These are phyloP conservation scores for Spatulosminthurus flaviceps DNA, from an alignment of 2,888 invertebrate genomes.

Conservation along the genomic window DNA sequence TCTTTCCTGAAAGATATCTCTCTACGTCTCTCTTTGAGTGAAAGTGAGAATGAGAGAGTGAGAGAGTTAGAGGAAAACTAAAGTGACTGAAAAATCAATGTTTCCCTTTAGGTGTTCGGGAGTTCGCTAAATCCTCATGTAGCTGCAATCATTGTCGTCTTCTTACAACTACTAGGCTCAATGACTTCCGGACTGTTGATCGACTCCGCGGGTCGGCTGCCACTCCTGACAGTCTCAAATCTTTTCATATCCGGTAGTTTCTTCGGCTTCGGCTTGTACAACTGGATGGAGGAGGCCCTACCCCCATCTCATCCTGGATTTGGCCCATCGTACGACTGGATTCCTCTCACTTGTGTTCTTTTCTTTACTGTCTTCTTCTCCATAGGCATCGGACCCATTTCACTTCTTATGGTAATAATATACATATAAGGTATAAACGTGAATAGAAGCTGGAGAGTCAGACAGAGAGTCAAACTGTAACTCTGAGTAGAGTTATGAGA, in stretches of 20 bases:
- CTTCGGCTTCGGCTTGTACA: conserved; percentile 84
- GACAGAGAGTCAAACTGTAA: not conserved
- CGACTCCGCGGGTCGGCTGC: conserved; percentile 82
- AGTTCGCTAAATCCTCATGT: conserved; percentile 77
- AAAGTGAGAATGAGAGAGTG: not conserved
- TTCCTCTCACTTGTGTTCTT: conserved; percentile 82
- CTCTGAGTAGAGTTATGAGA: conserved; percentile 3
- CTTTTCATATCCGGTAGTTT: conserved; percentile 85
- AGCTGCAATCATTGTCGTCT: conserved; percentile 85
- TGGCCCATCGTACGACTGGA: conserved; percentile 73
- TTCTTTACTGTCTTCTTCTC: conserved; percentile 87
- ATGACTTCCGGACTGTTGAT: conserved; percentile 82
- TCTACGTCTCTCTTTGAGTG: not conserved
- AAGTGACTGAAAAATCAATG: not conserved
- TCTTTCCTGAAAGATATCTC: conserved; percentile 8
- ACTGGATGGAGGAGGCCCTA: conserved; percentile 75
- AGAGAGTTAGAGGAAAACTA: conserved; percentile 2
- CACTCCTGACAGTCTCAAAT: conserved; percentile 83
- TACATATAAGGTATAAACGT: not conserved
- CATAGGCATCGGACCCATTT: conserved; percentile 87
- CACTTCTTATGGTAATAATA: conserved; percentile 74
- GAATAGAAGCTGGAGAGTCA: not conserved
- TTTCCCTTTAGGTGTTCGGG: conserved; percentile 59
- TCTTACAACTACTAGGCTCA: conserved; percentile 84
- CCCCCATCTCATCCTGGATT: conserved; percentile 66